A percentile compares a stretch with the other conserved stretches of the same genome.
Evolutionary conservation across 2,888 invertebrate genomes (phyloP).

Genomic region (Ditylenchus weischeri): DNA sequence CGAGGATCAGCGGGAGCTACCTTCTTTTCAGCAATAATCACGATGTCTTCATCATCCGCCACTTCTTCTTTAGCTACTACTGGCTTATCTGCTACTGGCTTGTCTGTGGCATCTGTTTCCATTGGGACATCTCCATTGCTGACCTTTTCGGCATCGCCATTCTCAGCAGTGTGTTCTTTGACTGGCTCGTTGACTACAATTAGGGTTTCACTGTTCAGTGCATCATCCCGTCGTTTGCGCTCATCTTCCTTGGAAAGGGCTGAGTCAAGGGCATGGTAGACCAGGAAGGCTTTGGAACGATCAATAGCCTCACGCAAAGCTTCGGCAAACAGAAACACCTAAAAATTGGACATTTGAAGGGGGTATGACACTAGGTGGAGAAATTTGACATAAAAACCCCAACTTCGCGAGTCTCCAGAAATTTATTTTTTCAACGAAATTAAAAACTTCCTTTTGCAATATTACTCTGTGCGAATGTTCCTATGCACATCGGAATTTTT

Average conservation of each 20-base stretch:
- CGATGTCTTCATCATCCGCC: constrained; percentile 43
- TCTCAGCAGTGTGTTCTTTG: constrained; percentile 2
- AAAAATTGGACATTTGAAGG: constrained; percentile 55
- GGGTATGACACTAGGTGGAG: too few relatives aligned
- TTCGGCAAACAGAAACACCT: constrained; percentile 90
- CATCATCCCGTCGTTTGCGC: constrained; percentile 49
- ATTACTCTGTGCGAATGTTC: too few relatives aligned
- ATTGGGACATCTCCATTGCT: not conserved
- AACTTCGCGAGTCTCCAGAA: too few relatives aligned
- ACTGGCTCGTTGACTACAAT: not conserved
- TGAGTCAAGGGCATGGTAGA: constrained; percentile 72
- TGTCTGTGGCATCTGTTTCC: not conserved
- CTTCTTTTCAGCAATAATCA: constrained; percentile 31
- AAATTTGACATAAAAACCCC: too few relatives aligned
- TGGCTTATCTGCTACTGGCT: not conserved
- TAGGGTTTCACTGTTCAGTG: constrained; percentile 25
- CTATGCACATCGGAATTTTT: too few relatives aligned
- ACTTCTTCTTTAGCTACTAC: not conserved
- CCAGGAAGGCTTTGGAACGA: constrained; percentile 88
- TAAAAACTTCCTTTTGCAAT: too few relatives aligned
- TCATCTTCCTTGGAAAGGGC: constrained; percentile 50
- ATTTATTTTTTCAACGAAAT: too few relatives aligned
- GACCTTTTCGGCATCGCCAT: constrained; percentile 7
- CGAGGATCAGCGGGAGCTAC: constrained; percentile 29
- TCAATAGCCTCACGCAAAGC: constrained; percentile 93